These are phyloP conservation scores for Zosterops lateralis DNA, from an alignment of 2,113 vertebrate genomes.

Conservation along the genomic window DNA sequence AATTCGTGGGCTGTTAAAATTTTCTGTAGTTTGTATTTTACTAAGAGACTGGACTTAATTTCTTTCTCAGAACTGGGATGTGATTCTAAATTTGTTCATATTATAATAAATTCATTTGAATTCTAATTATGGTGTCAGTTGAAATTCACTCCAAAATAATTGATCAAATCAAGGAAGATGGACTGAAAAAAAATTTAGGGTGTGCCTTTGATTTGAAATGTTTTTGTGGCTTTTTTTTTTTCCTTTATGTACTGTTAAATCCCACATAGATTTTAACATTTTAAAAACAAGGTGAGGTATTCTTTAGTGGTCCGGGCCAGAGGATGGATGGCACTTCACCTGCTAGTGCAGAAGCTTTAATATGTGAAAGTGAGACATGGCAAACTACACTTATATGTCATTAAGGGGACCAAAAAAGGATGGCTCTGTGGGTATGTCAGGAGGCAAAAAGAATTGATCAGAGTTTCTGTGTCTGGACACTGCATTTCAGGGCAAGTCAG, in stretches of 20 bases:
- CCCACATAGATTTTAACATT: not conserved
- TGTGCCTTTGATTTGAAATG: not conserved
- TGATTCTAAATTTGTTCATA: not conserved
- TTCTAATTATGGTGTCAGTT: not conserved
- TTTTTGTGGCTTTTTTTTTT: not conserved
- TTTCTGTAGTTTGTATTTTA: not conserved
- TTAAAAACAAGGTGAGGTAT: not conserved
- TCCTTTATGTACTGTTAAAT: not conserved
- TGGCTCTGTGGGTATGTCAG: not conserved
- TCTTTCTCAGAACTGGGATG: not conserved
- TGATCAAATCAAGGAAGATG: not conserved
- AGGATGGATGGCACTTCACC: not conserved
- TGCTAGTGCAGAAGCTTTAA: not conserved
- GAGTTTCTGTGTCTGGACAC: not conserved
- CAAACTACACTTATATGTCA: accelerated
- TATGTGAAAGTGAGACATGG: not conserved
- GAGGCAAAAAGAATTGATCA: not conserved
- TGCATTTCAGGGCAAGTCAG: not conserved
- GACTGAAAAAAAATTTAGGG: not conserved
- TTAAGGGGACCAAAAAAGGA: not conserved
- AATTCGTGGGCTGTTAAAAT: not conserved
- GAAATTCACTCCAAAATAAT: not conserved
- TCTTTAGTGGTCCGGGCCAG: not conserved
- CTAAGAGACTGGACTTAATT: not conserved
- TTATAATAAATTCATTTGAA: not conserved